Percentiles rank a stretch among this genome's conserved stretches.
phyloP scores from a whole-genome alignment of 2,888 invertebrate species.

The Archips crataeganus region DNA sequence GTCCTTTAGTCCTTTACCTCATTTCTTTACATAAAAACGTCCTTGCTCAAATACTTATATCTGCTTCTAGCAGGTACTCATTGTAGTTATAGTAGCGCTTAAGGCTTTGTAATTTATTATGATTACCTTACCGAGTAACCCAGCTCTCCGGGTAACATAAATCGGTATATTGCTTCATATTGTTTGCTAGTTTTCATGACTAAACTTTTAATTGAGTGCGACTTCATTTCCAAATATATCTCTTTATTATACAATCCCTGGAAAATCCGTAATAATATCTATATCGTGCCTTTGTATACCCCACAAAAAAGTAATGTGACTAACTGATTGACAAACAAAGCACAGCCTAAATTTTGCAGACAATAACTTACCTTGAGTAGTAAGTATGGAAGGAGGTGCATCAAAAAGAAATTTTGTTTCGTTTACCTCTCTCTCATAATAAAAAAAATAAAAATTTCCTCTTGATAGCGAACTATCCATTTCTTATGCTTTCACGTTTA shows the following conservation, averaged over 20 bases:
- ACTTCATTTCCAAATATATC: not conserved
- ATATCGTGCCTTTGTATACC: too few relatives aligned
- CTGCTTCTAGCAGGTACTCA: not conserved
- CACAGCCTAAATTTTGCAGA: too few relatives aligned
- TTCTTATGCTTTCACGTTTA: too few relatives aligned
- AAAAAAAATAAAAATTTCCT: too few relatives aligned
- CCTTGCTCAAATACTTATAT: not conserved
- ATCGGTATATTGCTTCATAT: conserved; percentile 1
- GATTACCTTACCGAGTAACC: conserved; percentile 14
- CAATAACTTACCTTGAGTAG: too few relatives aligned
- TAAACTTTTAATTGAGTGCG: not conserved
- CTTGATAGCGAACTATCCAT: too few relatives aligned
- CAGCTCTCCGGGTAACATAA: not conserved
- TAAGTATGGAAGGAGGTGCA: too few relatives aligned
- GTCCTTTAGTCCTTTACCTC: not conserved
- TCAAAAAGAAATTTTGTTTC: too few relatives aligned
- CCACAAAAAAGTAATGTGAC: too few relatives aligned
- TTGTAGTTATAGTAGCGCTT: not conserved
- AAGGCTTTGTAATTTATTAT: conserved; percentile 8
- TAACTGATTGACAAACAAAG: too few relatives aligned
- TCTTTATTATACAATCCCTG: not conserved
- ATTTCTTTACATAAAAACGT: not conserved
- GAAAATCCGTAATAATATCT: not conserved
- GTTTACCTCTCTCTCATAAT: too few relatives aligned
- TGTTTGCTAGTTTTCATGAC: not conserved